Conservation (phyloP, 2,888 invertebrate genomes). For the Machimus atricapillus region DNA sequence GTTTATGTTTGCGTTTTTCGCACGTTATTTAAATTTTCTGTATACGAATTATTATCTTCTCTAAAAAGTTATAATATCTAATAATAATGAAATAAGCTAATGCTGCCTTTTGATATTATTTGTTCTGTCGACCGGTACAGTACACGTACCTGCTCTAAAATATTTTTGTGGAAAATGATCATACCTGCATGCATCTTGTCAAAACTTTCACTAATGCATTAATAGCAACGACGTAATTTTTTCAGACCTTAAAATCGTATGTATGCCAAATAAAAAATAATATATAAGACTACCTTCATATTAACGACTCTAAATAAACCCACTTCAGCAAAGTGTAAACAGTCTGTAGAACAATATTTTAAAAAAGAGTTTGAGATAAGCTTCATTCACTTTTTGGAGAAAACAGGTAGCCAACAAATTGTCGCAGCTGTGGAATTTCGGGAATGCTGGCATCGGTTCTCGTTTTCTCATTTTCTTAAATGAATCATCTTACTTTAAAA, state of each 20-base stretch:
- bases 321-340: not conserved
- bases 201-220: not conserved
- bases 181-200: not conserved
- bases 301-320: not conserved
- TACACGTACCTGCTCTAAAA: too few relatives aligned
- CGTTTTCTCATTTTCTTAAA: not conserved
- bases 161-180: too few relatives aligned
- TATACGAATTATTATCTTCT: too few relatives aligned
- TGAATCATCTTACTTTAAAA: not conserved
- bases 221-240: not conserved
- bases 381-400: not conserved
- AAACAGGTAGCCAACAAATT: not conserved
- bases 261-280: not conserved
- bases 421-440: not conserved
- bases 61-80: too few relatives aligned
- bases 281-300: not conserved
- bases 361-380: not conserved
- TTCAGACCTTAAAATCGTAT: not conserved
- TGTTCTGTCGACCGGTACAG: too few relatives aligned
- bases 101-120: too few relatives aligned
- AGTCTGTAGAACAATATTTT: not conserved
- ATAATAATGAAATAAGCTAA: too few relatives aligned
- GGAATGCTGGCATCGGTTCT: not conserved
- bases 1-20: not conserved
- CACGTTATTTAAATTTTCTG: not conserved